These are phyloP conservation scores for Galeopsomyia nigrocyanea DNA, from an alignment of 2,888 invertebrate genomes.

Conservation along the genomic window DNA sequence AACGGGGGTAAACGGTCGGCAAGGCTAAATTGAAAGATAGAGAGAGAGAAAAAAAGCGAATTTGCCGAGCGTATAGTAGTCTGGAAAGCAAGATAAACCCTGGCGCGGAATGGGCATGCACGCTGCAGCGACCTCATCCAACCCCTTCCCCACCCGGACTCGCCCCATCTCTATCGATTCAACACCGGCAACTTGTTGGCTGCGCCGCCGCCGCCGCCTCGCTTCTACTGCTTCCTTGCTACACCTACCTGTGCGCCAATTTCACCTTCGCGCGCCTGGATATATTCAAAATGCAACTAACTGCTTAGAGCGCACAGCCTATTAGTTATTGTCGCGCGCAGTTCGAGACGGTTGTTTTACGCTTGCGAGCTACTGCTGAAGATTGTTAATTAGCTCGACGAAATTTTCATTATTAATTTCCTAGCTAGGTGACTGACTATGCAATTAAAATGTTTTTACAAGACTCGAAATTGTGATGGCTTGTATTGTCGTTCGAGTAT, in stretches of 20 bases:
- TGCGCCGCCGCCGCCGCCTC: slow-evolving; percentile 47
- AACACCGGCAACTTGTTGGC: slow-evolving; percentile 67
- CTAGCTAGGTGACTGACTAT: too few species aligned
- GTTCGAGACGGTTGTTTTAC: neutral
- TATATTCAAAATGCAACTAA: slow-evolving; percentile 18
- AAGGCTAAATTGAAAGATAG: slow-evolving; percentile 18
- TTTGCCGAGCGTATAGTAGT: slow-evolving; percentile 6
- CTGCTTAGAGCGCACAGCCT: neutral
- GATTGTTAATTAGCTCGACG: too few species aligned
- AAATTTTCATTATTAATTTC: too few species aligned
- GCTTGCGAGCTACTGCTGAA: neutral
- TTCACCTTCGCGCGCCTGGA: slow-evolving; percentile 35
- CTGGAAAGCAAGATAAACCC: slow-evolving; percentile 1
- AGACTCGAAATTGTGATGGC: too few species aligned
- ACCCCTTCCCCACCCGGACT: slow-evolving; percentile 55
- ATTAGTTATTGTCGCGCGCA: neutral
- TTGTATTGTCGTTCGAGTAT: too few species aligned
- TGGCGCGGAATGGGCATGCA: slow-evolving; percentile 34
- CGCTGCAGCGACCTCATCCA: slow-evolving; percentile 56
- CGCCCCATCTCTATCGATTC: slow-evolving; percentile 64
- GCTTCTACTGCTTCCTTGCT: slow-evolving; percentile 4
- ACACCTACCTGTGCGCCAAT: too few species aligned
- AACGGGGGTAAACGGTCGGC: slow-evolving; percentile 11
- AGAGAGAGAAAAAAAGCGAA: slow-evolving; percentile 12
- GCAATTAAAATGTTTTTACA: too few species aligned